Evolutionary conservation across 1,140 invertebrate species (phyloP).

Genomic region (Orius insidiosus): DNA sequence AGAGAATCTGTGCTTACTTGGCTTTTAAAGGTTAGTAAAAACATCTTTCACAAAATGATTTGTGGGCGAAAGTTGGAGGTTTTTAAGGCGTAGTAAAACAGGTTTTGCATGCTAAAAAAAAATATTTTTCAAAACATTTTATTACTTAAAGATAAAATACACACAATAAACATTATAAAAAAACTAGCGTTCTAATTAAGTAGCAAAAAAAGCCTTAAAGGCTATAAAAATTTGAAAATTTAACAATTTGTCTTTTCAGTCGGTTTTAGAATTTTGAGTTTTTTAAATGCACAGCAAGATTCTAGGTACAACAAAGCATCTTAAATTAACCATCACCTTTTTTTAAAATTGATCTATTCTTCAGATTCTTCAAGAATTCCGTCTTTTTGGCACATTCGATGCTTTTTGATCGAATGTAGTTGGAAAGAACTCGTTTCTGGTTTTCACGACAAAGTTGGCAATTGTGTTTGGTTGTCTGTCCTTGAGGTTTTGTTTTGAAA

Average conservation of each 20-base stretch:
- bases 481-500: not conserved
- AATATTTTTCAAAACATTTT: slow-evolving; percentile 2
- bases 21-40: slow-evolving; percentile 49
- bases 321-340: too few species aligned
- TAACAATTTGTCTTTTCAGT: slow-evolving; percentile 1
- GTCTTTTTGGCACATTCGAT: slow-evolving; percentile 28
- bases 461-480: slow-evolving; percentile 21
- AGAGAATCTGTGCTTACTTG: slow-evolving; percentile 61
- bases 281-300: not conserved
- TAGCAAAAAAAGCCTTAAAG: too few species aligned
- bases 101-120: too few species aligned
- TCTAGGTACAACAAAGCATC: not conserved
- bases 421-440: slow-evolving; percentile 32
- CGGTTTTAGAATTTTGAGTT: slow-evolving; percentile 20
- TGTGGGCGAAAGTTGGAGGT: not conserved
- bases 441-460: slow-evolving; percentile 37
- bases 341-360: slow-evolving; percentile 15
- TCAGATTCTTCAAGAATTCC: slow-evolving; percentile 37
- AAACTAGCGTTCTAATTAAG: not conserved
- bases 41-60: not conserved
- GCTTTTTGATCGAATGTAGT: slow-evolving; percentile 33
- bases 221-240: too few species aligned
- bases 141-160: slow-evolving; percentile 21
- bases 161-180: slow-evolving; percentile 15
- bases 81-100: not conserved